A percentile compares a stretch with the other conserved stretches of the same genome.
Evolutionary conservation across 2,113 vertebrate genomes (phyloP).

Genomic region (Oncorhynchus keta): DNA sequence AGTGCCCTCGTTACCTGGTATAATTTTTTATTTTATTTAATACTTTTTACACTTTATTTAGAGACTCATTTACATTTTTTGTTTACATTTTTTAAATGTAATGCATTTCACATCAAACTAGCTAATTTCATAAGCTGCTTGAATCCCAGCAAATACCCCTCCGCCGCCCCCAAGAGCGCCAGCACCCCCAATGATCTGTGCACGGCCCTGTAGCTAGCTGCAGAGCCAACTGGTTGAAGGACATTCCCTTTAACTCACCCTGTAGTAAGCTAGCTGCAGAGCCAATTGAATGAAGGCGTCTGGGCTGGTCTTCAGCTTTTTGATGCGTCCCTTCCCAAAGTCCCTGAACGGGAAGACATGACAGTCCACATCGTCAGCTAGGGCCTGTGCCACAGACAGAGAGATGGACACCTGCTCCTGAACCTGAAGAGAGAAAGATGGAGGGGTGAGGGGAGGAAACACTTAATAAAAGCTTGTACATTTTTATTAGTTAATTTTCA

Average conservation of each 20-base stretch:
- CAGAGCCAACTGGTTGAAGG: too few relatives aligned
- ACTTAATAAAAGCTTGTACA: too few relatives aligned
- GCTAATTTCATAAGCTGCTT: too few relatives aligned
- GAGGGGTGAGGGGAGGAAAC: not conserved
- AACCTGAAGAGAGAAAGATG: conserved; percentile 49
- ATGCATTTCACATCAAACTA: too few relatives aligned
- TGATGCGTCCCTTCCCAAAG: conserved; percentile 91
- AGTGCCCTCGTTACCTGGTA: not conserved
- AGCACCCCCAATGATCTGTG: too few relatives aligned
- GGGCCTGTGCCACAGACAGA: conserved; percentile 74
- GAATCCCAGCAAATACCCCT: too few relatives aligned
- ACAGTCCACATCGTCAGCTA: conserved; percentile 90
- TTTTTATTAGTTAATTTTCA: too few relatives aligned
- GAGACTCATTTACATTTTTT: too few relatives aligned
- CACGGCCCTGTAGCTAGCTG: too few relatives aligned
- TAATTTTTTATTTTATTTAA: too few relatives aligned
- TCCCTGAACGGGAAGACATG: conserved; percentile 81
- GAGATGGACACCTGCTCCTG: conserved; percentile 68
- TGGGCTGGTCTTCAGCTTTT: conserved; percentile 86
- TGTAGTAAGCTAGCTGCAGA: conserved; percentile 89
- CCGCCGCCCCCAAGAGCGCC: too few relatives aligned
- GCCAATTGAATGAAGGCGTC: conserved; percentile 92
- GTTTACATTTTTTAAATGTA: too few relatives aligned
- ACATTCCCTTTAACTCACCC: conserved; percentile 65
- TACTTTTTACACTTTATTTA: not conserved